Base-by-base conservation (phyloP, 2,113 vertebrate genomes). In the Cyanoramphus novaezelandiae region DNA sequence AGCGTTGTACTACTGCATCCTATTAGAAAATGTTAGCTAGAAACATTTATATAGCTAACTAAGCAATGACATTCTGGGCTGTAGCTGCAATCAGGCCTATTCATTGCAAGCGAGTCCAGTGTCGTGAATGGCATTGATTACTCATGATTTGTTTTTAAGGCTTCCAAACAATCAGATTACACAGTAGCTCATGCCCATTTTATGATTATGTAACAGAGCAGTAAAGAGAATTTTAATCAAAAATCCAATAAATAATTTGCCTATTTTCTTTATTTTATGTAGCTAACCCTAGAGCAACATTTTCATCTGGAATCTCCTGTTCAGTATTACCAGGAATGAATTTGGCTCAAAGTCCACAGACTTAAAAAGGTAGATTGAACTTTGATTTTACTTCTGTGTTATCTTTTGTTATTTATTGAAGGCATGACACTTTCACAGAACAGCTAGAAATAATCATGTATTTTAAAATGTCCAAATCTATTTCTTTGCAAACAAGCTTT, bases 161-260 rank as follows among this genome's bases (percentile, higher is more conserved):
- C 77, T 95, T 65, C 82, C 91, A 97, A 83, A 91, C 82, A 94
- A 88, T 87, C 81, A 91, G 69, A 82, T 92, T 72, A 82, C 20
- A 96, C 46, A 37, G 50, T 64, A 94, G 65, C 49, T 96, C 63
- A 13, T 39, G 47, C 31, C 43, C 18, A 13, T 91, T 84, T 97
- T 79, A 62, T 84, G 88, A 77, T 82, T 63, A 76, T 69, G 65
- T 79, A 94, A 75, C n/a, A 67, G 59, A 96, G 29, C 25, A 57
- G 19, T 52, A 92, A 95, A 82, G 28, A 70, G 75, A 89, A 90
- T 79, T 84, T 95, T 94, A 59, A 68, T 27, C 8, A 76, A 78
- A 82, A 81, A 74, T 84, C 47, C 31, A 63, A 37, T 28, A 39
- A 59, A 35, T 17, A 55, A 65, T 63, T 21, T 23, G 39, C 8